Conservation (phyloP, 2,888 invertebrate species). For the Andrena minutula region DNA sequence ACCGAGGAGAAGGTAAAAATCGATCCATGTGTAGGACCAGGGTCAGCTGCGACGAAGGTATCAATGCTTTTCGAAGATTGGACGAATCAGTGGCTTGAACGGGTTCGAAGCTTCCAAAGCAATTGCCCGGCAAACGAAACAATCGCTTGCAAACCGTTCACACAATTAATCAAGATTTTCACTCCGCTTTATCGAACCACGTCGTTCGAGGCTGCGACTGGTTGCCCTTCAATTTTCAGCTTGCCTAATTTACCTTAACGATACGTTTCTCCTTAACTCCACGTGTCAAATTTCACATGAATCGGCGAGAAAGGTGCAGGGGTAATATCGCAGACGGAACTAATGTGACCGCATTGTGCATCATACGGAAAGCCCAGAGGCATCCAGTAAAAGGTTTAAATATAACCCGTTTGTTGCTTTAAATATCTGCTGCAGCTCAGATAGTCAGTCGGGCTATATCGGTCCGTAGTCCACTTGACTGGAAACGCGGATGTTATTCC, state of each 20-base stretch:
- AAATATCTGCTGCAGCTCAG: slow-evolving; percentile 55
- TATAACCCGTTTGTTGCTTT: slow-evolving; percentile 64
- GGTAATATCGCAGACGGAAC: slow-evolving; percentile 33
- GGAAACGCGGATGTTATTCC: slow-evolving; percentile 63
- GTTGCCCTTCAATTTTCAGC: slow-evolving; percentile 2
- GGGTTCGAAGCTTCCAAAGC: slow-evolving; percentile 2
- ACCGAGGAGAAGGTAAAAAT: slow-evolving; percentile 56
- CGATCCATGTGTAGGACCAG: slow-evolving; percentile 40
- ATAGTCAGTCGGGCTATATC: slow-evolving; percentile 59
- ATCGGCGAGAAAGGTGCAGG: background rate
- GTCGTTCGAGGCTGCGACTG: background rate
- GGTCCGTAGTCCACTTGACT: slow-evolving; percentile 50
- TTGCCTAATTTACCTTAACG: slow-evolving; percentile 10
- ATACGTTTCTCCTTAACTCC: background rate
- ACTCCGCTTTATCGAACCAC: background rate
- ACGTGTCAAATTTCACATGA: background rate
- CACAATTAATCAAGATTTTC: background rate
- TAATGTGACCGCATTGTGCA: slow-evolving; percentile 57
- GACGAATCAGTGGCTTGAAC: slow-evolving; percentile 4
- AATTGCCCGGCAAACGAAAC: background rate
- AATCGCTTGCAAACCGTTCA: slow-evolving; percentile 9
- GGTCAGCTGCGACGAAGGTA: slow-evolving; percentile 36
- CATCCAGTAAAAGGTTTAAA: slow-evolving; percentile 59
- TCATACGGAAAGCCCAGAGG: slow-evolving; percentile 51
- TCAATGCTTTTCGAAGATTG: slow-evolving; percentile 10